These are phyloP conservation scores for Chelonia mydas DNA, from an alignment of 2,797 vertebrate genomes.

Conservation along the genomic window DNA sequence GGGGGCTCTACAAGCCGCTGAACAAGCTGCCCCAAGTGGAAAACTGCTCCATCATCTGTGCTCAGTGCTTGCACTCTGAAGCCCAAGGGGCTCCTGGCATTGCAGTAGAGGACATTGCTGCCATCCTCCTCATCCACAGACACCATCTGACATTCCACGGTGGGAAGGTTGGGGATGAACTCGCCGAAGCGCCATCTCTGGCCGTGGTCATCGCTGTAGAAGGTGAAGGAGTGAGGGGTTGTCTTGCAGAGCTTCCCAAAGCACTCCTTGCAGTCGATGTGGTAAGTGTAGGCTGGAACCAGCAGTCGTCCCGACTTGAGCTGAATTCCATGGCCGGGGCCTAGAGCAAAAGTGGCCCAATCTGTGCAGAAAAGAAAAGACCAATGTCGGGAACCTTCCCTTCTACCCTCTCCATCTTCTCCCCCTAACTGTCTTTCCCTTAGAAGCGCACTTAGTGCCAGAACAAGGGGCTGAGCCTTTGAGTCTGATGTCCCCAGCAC, in stretches of 20 bases:
- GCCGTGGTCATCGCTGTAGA: conserved; percentile 94
- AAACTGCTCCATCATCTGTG: conserved; percentile 85
- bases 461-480: neutral
- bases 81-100: conserved; percentile 91
- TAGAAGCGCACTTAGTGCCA: neutral
- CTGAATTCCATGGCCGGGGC: conserved; percentile 94
- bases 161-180: conserved; percentile 88
- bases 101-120: conserved; percentile 90
- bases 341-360: conserved; percentile 95
- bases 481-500: neutral
- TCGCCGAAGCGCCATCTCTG: conserved; percentile 88
- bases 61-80: conserved; percentile 94
- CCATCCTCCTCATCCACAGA: conserved; percentile 89
- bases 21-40: conserved; percentile 90
- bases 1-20: conserved; percentile 88
- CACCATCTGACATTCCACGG: conserved; percentile 94
- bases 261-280: conserved; percentile 91
- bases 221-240: conserved; percentile 90
- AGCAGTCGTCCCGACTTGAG: conserved; percentile 91
- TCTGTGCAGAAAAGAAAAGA: conserved; percentile 76
- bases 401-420: neutral
- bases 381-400: neutral
- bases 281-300: conserved; percentile 93
- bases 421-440: neutral
- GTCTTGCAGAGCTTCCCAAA: conserved; percentile 91